Conservation (phyloP, 2,113 vertebrate species). For the Anthoscopus minutus region DNA sequence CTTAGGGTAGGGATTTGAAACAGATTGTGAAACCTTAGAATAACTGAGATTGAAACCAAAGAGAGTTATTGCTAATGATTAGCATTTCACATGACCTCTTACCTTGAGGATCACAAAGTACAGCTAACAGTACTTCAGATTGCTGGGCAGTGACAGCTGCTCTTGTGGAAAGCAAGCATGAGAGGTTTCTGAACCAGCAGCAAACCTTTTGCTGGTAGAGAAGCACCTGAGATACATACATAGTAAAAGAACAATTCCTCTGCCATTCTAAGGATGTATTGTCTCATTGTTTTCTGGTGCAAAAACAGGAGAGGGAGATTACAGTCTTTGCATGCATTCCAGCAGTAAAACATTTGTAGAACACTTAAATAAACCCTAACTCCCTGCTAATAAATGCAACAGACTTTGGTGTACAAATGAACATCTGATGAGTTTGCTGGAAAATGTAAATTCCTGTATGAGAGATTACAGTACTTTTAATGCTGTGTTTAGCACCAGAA, state of each 20-base stretch:
- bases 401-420: neutral
- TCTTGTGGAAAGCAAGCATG: neutral
- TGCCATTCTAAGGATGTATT: neutral
- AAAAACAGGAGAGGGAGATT: neutral
- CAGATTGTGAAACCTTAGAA: neutral
- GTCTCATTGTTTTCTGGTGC: neutral
- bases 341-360: neutral
- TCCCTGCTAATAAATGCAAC: neutral
- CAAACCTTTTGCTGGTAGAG: neutral
- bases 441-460: neutral
- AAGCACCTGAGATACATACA: neutral
- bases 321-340: neutral
- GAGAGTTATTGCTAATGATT: neutral
- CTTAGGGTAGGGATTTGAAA: neutral
- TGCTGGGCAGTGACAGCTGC: neutral
- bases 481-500: neutral
- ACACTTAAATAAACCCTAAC: neutral
- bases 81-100: neutral
- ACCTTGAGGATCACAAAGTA: neutral
- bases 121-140: neutral
- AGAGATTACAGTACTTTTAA: neutral
- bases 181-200: neutral
- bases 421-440: neutral
- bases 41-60: neutral
- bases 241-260: neutral